Evolutionary conservation across 2,113 vertebrate species (phyloP).

Genomic region (Pontoporia blainvillei): DNA sequence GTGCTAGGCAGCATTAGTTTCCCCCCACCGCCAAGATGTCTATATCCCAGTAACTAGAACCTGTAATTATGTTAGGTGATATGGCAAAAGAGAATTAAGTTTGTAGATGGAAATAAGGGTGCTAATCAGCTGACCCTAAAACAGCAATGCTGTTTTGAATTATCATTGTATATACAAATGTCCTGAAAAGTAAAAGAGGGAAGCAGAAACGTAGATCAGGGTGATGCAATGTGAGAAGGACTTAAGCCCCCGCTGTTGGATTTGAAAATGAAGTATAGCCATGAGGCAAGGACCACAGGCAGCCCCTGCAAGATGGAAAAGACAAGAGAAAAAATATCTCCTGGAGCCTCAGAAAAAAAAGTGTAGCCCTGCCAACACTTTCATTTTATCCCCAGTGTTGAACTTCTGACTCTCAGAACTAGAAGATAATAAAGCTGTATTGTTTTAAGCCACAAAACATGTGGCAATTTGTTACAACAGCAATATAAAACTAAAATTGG

Average conservation of each 20-base stretch:
- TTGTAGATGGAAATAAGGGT: neutral
- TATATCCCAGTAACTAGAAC: neutral
- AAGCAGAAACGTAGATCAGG: fast-evolving
- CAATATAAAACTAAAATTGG: neutral
- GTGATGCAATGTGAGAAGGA: neutral
- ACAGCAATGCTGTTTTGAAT: neutral
- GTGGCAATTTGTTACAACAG: neutral
- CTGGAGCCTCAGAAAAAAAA: neutral
- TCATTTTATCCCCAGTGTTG: neutral
- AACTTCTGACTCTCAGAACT: neutral
- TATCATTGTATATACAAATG: neutral
- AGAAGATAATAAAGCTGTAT: neutral
- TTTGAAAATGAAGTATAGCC: neutral
- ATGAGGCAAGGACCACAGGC: neutral
- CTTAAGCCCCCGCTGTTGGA: neutral
- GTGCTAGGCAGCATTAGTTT: neutral
- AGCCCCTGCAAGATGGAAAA: neutral
- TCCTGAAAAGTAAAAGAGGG: neutral
- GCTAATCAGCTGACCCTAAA: neutral
- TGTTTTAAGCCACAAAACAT: neutral
- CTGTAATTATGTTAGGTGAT: neutral
- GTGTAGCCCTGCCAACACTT: neutral
- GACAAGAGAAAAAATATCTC: neutral
- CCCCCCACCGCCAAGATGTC: fast-evolving
- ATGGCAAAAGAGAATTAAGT: neutral